These are phyloP conservation scores for Creontiades dilutus DNA, from an alignment of 2,888 invertebrate species.

Conservation along the genomic window DNA sequence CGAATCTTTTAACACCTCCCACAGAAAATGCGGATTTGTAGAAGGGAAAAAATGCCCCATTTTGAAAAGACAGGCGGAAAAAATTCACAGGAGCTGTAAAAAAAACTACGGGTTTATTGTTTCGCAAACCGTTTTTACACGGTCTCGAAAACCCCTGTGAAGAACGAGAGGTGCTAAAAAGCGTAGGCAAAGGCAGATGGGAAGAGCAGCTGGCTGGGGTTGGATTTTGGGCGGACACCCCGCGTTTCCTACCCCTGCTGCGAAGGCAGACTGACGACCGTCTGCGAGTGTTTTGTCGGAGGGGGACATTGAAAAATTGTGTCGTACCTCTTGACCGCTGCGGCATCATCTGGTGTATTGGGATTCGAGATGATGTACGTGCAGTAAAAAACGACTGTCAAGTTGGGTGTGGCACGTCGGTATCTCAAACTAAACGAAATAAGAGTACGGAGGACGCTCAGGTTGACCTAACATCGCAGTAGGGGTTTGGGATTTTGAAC, in stretches of 20 bases:
- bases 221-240: background rate
- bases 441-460: too few species aligned
- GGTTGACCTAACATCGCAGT: too few species aligned
- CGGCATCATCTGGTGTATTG: background rate
- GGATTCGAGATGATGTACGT: too few species aligned
- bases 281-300: background rate
- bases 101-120: constrained; percentile 24
- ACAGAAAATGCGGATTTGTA: background rate
- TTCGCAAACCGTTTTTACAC: constrained; percentile 33
- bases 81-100: background rate
- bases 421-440: too few species aligned
- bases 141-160: constrained; percentile 34
- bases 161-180: constrained; percentile 37
- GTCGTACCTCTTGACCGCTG: constrained; percentile 15
- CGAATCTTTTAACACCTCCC: constrained; percentile 13
- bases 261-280: constrained; percentile 18
- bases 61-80: background rate
- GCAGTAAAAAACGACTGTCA: too few species aligned
- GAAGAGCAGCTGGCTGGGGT: constrained; percentile 4
- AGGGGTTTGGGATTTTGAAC: too few species aligned
- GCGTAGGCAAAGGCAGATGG: background rate
- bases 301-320: background rate
- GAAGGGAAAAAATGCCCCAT: background rate
- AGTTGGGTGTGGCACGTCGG: too few species aligned
- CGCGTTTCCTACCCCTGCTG: background rate